Base-by-base conservation (phyloP, 92 coral and sea anemone species). In the Phenganax subtilis region DNA sequence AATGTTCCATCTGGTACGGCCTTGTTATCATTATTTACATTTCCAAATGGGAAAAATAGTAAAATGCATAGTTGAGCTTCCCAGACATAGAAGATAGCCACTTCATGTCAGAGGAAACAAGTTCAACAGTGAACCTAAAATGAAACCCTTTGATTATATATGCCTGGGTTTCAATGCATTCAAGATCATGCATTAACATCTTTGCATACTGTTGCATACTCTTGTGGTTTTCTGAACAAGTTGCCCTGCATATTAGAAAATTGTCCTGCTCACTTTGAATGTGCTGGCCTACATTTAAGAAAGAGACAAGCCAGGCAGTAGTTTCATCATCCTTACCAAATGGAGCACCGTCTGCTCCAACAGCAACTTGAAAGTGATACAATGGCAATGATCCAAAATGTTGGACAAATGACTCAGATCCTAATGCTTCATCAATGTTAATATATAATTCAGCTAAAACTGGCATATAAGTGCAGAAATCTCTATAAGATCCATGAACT, bases 11-110 rank as follows among this genome's bases (percentile, higher is more conserved):
- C 67, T 55, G 75, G 72, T 20, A 56, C 79, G 27, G 58, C 12
- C 55, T 84, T 78, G 31, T 62, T 84, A 28, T 80, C 82, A 62
- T 28, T 74, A 54, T 58, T 78, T 1, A 87, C 85, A 80, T 84
- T 80, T 12, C 87, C 90, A 84, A 87, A 87, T 0, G 90, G 61
- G 90, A 87, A 78, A 87, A 87, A 59, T 84, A 87, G 55, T 14
- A 64, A 1, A 87, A 87, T 9, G 90, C 53, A 57, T 79, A 84
- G 8, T 62, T 44, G 11, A 87, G 83, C 65, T 87, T 87, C 63
- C 90, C 87, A 66, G 87, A 73, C 6, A 84, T 72, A 20, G 80
- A 52, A 11, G 87, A 81, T 31, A 86, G 69, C 85, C 87, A 87
- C 72, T 84, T 87, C 90, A 87, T 87, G 58, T 87, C 90, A 1